Percentiles rank a stretch among this genome's conserved stretches.
Evolutionary conservation across 2,888 invertebrate species (phyloP).

Genomic region (Drosophila fungiperda): DNA sequence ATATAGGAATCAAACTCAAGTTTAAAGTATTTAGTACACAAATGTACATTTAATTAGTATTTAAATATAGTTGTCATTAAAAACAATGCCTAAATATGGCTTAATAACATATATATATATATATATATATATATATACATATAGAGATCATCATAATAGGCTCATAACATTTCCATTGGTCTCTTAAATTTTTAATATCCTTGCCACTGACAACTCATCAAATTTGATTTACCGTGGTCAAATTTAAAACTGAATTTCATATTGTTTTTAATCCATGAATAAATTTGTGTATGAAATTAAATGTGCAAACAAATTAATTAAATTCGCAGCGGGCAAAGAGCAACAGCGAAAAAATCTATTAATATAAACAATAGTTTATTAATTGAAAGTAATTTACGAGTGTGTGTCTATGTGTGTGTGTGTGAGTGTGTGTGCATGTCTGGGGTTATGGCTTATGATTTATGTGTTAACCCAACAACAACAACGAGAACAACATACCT

Average conservation of each 20-base stretch:
- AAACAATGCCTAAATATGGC: too few species aligned
- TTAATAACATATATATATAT: not conserved
- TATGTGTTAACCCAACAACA: slow-evolving; percentile 47
- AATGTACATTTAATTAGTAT: not conserved
- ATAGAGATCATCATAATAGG: not conserved
- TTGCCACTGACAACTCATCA: slow-evolving; percentile 5
- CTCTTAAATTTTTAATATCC: not conserved
- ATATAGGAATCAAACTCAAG: not conserved
- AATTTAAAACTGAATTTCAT: not conserved
- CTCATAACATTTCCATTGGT: not conserved
- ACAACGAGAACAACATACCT: slow-evolving; percentile 20
- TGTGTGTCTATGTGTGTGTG: slow-evolving; percentile 2
- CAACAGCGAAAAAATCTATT: slow-evolving; percentile 63
- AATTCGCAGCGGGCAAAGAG: slow-evolving; percentile 37
- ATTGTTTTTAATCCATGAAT: not conserved
- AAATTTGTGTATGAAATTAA: slow-evolving; percentile 51
- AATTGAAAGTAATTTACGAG: slow-evolving; percentile 73
- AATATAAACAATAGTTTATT: slow-evolving; percentile 76
- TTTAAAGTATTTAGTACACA: not conserved
- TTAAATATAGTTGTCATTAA: too few species aligned
- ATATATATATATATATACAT: not conserved
- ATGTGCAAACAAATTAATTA: slow-evolving; percentile 71
- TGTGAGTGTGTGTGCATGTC: not conserved
- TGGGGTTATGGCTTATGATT: slow-evolving; percentile 52
- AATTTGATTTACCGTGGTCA: not conserved